A percentile compares a stretch with the other conserved stretches of the same genome.
Conservation (phyloP, 2,888 invertebrate genomes). For the Deladenus siricidicola region DNA sequence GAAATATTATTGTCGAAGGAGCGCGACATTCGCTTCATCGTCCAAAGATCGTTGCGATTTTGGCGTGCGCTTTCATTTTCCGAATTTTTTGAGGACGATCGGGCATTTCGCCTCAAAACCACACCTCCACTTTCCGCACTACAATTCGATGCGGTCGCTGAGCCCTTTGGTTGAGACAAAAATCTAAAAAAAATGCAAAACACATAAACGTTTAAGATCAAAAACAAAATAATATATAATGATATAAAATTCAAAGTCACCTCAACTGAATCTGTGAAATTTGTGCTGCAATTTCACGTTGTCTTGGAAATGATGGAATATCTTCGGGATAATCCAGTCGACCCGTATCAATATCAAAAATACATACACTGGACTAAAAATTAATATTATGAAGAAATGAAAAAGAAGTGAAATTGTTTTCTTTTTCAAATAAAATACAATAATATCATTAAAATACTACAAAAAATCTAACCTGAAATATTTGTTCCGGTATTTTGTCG, state of each 20-base stretch:
- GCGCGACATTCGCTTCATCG: constrained; percentile 58
- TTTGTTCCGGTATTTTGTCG: constrained; percentile 43
- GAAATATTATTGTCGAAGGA: constrained; percentile 55
- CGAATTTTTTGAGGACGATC: background rate
- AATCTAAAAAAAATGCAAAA: background rate
- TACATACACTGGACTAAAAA: constrained; percentile 76
- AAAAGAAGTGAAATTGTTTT: background rate
- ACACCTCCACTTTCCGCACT: background rate
- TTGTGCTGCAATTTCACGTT: constrained; percentile 54
- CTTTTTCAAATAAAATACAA: background rate
- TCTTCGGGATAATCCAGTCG: constrained; percentile 89
- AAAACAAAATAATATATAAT: background rate
- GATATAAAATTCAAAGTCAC: background rate
- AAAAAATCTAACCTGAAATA: constrained; percentile 37
- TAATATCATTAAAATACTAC: background rate
- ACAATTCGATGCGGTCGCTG: no score
- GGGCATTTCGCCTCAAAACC: background rate
- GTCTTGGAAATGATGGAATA: constrained; percentile 82
- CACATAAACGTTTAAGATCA: background rate
- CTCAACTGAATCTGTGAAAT: constrained; percentile 22
- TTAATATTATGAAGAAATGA: background rate
- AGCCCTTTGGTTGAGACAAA: background rate
- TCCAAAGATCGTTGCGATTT: constrained; percentile 23
- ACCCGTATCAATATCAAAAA: constrained; percentile 88
- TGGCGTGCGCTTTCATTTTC: background rate